Conservation (phyloP, 2,113 vertebrate genomes). For the Gobio gobio region DNA sequence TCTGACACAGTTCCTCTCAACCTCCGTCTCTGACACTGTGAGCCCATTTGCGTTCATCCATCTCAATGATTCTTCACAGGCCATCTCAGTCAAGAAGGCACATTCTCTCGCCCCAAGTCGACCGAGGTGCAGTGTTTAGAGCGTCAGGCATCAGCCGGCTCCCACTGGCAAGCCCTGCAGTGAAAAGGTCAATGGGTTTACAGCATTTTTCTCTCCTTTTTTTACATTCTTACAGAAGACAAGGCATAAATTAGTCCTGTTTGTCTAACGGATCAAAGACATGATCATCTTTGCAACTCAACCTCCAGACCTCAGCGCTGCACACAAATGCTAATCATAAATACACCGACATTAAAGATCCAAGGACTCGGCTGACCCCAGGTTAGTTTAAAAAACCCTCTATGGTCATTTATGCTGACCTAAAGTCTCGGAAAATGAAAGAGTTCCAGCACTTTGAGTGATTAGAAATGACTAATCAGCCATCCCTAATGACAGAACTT, state of each 20-base stretch:
- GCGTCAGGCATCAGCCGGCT: slow-evolving; percentile 20
- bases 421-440: slow-evolving; percentile 45
- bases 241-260: slow-evolving; percentile 27
- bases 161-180: background rate
- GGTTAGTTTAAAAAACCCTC: slow-evolving; percentile 31
- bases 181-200: slow-evolving; percentile 38
- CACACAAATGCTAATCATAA: slow-evolving; percentile 46
- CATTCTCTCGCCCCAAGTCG: slow-evolving; percentile 12
- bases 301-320: slow-evolving; percentile 19
- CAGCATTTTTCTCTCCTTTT: background rate
- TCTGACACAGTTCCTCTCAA: slow-evolving; percentile 34
- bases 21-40: slow-evolving; percentile 18
- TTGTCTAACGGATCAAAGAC: slow-evolving; percentile 35
- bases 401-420: slow-evolving; percentile 40
- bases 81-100: slow-evolving; percentile 6
- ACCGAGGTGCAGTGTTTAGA: slow-evolving; percentile 24
- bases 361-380: slow-evolving; percentile 43
- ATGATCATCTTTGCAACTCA: slow-evolving; percentile 24
- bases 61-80: slow-evolving; percentile 40
- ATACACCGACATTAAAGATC: slow-evolving; percentile 35
- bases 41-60: slow-evolving; percentile 41
- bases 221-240: slow-evolving; percentile 2
- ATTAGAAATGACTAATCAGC: slow-evolving; percentile 55
- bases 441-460: slow-evolving; percentile 49
- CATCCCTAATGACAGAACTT: slow-evolving; percentile 57